phyloP scores from a whole-genome alignment of 2,888 invertebrate genomes.

The Elysia crispata region DNA sequence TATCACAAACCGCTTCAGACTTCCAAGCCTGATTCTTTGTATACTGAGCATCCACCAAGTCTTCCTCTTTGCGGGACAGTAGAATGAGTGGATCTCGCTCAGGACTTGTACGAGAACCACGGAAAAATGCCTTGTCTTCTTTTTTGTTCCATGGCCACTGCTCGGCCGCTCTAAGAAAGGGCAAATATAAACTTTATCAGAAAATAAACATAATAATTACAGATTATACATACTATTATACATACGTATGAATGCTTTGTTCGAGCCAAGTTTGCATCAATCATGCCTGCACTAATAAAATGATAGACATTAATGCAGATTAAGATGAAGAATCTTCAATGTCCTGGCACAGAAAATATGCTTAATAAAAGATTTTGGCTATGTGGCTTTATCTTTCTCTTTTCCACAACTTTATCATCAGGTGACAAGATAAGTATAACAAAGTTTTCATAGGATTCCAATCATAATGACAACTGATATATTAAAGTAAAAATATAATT shows the following conservation, averaged over 20 bases:
- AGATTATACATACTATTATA: too few species aligned
- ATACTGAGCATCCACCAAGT: constrained; percentile 93
- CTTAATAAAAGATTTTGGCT: too few species aligned
- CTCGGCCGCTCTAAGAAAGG: constrained; percentile 80
- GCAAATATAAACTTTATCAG: not conserved
- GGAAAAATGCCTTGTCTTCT: constrained; percentile 84
- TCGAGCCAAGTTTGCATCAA: too few species aligned
- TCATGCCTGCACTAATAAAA: too few species aligned
- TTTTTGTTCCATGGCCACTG: constrained; percentile 88
- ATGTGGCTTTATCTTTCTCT: too few species aligned
- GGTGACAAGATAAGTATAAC: not conserved
- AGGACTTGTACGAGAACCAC: constrained; percentile 94
- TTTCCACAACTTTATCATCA: too few species aligned
- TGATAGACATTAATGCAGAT: too few species aligned
- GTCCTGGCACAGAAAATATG: too few species aligned
- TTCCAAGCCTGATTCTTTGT: constrained; percentile 99
- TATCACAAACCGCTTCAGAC: constrained; percentile 83
- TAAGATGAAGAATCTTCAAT: too few species aligned
- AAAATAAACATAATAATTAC: too few species aligned
- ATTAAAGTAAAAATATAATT: not conserved
- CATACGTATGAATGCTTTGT: too few species aligned
- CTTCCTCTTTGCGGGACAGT: constrained; percentile 82
- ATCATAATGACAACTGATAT: not conserved
- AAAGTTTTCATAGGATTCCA: too few species aligned
- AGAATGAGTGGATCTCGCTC: constrained; percentile 92